These are phyloP conservation scores for Morpho deidamia DNA, from an alignment of 2,888 invertebrate genomes.

Conservation along the genomic window DNA sequence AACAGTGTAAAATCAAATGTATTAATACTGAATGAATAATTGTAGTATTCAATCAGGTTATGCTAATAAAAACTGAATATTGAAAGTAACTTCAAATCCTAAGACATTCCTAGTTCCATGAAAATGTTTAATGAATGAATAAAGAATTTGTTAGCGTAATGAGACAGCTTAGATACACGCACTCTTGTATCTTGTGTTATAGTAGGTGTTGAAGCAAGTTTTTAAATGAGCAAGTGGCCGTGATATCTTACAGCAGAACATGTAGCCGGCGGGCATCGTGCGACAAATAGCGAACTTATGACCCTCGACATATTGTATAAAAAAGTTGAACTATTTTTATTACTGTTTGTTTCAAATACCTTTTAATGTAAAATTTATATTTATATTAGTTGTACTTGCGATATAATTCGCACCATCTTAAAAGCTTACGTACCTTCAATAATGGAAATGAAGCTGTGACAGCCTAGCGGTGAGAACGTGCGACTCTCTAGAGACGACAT, in stretches of 20 bases:
- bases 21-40: slow-evolving; percentile 21
- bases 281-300: not conserved
- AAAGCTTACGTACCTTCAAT: too few relatives aligned
- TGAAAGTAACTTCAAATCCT: slow-evolving; percentile 1
- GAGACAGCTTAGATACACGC: not conserved
- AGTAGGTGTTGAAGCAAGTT: not conserved
- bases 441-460: too few relatives aligned
- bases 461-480: too few relatives aligned
- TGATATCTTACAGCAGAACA: slow-evolving; percentile 1
- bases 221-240: slow-evolving; percentile 3
- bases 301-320: not conserved
- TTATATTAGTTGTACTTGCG: too few relatives aligned
- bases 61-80: slow-evolving; percentile 6
- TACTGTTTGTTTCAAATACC: too few relatives aligned
- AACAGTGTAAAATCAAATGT: slow-evolving; percentile 21
- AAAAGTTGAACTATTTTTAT: not conserved
- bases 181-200: not conserved
- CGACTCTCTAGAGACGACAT: too few relatives aligned
- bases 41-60: slow-evolving; percentile 9
- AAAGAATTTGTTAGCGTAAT: not conserved
- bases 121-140: not conserved
- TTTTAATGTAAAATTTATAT: too few relatives aligned
- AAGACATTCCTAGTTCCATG: not conserved
- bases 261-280: not conserved
- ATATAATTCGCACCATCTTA: too few relatives aligned